These are phyloP conservation scores for Platalea minor DNA, from an alignment of 2,797 vertebrate species.

Conservation along the genomic window DNA sequence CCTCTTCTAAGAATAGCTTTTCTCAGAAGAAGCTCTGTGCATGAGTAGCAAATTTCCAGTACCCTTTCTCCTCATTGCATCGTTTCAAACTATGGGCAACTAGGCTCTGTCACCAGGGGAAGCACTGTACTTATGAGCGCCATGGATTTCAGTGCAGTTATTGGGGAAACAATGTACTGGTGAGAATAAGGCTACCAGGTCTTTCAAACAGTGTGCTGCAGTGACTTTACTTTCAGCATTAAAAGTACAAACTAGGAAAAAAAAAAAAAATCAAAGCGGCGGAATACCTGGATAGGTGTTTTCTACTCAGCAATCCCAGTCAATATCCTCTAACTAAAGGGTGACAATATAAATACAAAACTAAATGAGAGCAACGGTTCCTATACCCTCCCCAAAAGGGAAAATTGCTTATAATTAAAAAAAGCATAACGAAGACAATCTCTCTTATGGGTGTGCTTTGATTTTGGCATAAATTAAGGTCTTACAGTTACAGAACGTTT, in stretches of 20 bases:
- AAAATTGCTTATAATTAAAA: not conserved
- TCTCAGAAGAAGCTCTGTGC: not conserved
- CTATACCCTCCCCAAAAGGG: not conserved
- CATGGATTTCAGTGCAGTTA: not conserved
- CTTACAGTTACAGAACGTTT: not conserved
- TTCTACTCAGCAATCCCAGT: not conserved
- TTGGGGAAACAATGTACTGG: not conserved
- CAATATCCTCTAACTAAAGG: not conserved
- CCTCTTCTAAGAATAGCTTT: not conserved
- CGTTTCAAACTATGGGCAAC: not conserved
- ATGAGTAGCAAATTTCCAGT: not conserved
- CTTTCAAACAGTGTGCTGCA: not conserved
- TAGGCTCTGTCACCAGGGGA: not conserved
- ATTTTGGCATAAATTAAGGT: not conserved
- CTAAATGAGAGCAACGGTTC: not conserved
- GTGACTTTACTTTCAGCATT: not conserved
- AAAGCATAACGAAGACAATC: not conserved
- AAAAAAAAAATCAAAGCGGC: not conserved
- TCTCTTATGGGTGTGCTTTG: not conserved
- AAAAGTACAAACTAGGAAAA: not conserved
- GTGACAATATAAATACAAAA: not conserved
- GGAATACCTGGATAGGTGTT: not conserved
- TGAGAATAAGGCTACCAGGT: not conserved
- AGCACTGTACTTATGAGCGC: not conserved
- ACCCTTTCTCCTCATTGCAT: not conserved